Conservation (phyloP, 2,797 vertebrate species). For the Phylloscopus collybita region DNA sequence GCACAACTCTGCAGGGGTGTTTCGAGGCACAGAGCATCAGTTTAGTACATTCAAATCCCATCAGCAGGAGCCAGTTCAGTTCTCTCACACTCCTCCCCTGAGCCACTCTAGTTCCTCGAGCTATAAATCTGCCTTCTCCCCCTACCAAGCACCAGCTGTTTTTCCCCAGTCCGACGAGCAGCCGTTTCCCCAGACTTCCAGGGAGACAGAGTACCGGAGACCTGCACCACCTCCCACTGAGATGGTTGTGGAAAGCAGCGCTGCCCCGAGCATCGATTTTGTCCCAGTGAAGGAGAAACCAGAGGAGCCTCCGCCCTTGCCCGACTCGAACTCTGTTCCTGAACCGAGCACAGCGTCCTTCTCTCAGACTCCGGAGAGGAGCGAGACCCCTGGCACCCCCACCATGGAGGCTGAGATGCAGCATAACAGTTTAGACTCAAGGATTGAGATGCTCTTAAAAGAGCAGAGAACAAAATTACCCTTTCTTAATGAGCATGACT, state of each 20-base stretch:
- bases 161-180: slow-evolving; percentile 76
- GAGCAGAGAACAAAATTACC: slow-evolving; percentile 94
- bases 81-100: slow-evolving; percentile 85
- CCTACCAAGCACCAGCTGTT: slow-evolving; percentile 88
- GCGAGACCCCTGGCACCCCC: slow-evolving; percentile 89
- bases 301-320: slow-evolving; percentile 87
- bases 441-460: slow-evolving; percentile 98
- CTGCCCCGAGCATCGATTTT: slow-evolving; percentile 75
- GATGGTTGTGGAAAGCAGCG: slow-evolving; percentile 60
- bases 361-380: slow-evolving; percentile 87
- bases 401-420: slow-evolving; percentile 88
- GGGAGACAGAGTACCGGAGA: slow-evolving; percentile 86
- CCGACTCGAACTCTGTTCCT: slow-evolving; percentile 81
- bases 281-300: slow-evolving; percentile 86
- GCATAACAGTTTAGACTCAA: slow-evolving; percentile 92
- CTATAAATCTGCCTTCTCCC: slow-evolving; percentile 91
- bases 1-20: slow-evolving; percentile 81
- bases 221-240: slow-evolving; percentile 77
- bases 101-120: slow-evolving; percentile 70
- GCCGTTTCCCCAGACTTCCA: slow-evolving; percentile 72
- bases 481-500: slow-evolving; percentile 92
- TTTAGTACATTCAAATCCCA: slow-evolving; percentile 78
- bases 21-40: slow-evolving; percentile 75
- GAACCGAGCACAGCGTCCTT: slow-evolving; percentile 69
- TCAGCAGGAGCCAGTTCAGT: slow-evolving; percentile 82